Evolutionary conservation across 1,140 invertebrate species (phyloP).

Genomic region (Papilio helenus): DNA sequence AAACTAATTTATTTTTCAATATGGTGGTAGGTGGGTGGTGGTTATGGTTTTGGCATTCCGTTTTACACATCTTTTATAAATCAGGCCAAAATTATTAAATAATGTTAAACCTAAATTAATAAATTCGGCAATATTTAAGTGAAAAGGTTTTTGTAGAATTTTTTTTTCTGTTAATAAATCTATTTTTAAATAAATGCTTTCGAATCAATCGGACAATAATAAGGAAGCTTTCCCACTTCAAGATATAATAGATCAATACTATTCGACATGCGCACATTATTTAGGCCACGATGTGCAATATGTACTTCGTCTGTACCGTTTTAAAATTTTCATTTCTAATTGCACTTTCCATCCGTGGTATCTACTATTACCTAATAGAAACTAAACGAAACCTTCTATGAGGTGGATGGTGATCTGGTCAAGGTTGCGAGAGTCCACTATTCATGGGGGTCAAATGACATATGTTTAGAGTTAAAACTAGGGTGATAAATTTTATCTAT

Average conservation of each 20-base stretch:
- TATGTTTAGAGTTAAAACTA: neutral
- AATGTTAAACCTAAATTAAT: neutral
- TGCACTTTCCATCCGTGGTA: neutral
- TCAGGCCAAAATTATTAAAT: slow-evolving; percentile 35
- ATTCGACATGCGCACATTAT: slow-evolving; percentile 78
- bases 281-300: slow-evolving; percentile 64
- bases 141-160: neutral
- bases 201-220: slow-evolving; percentile 34
- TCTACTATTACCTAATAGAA: neutral
- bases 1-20: slow-evolving; percentile 81
- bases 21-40: slow-evolving; percentile 78
- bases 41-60: slow-evolving; percentile 69
- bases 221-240: slow-evolving; percentile 35
- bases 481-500: neutral
- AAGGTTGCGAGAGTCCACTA: neutral
- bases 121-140: neutral
- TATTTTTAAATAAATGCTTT: neutral
- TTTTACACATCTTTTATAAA: slow-evolving; percentile 40
- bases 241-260: slow-evolving; percentile 67
- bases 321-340: neutral
- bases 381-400: neutral
- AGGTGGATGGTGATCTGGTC: neutral
- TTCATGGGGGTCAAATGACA: neutral
- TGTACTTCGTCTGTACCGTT: slow-evolving; percentile 43
- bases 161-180: neutral